Evolutionary conservation across 2,888 invertebrate species (phyloP).

Genomic region (Tenthredo notha): DNA sequence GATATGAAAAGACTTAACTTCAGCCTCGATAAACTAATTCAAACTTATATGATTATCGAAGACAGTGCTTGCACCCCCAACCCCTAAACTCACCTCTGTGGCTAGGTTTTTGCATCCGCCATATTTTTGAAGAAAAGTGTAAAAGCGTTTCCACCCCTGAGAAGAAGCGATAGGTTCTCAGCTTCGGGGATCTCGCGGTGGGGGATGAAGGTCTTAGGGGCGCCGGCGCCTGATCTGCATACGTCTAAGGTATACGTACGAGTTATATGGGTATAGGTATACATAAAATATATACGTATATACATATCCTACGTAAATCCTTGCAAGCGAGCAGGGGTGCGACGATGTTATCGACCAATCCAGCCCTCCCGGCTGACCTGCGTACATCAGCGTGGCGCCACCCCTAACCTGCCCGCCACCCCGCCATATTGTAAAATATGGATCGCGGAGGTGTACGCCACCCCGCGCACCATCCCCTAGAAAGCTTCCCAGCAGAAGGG

Average conservation of each 20-base stretch:
- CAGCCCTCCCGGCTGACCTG: conserved; percentile 72
- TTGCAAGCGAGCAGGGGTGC: conserved; percentile 31
- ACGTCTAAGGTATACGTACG: background rate
- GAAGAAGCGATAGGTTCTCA: conserved; percentile 7
- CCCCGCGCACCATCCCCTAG: conserved; percentile 57
- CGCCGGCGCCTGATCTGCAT: conserved; percentile 51
- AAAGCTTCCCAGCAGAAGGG: conserved; percentile 38
- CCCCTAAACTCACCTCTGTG: too few relatives aligned
- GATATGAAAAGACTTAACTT: background rate
- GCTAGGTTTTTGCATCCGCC: conserved; percentile 25
- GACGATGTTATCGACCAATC: conserved; percentile 76
- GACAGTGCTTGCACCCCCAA: background rate
- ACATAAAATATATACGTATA: background rate
- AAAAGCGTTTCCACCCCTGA: conserved; percentile 30
- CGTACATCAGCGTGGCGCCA: conserved; percentile 76
- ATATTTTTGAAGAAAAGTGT: conserved; percentile 17
- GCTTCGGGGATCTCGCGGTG: background rate
- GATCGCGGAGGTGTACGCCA: conserved; percentile 74
- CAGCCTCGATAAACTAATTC: background rate
- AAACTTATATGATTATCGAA: background rate
- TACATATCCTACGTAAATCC: conserved; percentile 45
- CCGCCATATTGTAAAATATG: conserved; percentile 78
- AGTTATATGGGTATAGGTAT: background rate
- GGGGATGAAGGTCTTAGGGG: conserved; percentile 12
- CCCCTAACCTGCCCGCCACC: conserved; percentile 61